Conservation (phyloP, 1,140 invertebrate genomes). For the Listronotus oregonensis region DNA sequence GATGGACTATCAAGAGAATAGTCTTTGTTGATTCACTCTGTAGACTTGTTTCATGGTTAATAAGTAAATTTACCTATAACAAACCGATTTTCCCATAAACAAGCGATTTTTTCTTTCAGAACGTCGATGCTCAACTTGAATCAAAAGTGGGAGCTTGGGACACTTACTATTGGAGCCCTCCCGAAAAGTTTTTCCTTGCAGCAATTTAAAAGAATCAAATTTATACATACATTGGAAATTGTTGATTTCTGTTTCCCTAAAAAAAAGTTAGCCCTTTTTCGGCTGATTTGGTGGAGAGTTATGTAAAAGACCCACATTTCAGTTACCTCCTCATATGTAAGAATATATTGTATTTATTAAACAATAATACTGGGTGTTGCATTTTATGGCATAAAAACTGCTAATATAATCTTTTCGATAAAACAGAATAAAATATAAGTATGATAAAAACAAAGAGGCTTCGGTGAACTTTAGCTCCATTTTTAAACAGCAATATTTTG, state of each 20-base stretch:
- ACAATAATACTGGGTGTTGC: not conserved
- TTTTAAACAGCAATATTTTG: too few species aligned
- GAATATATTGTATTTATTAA: conserved; percentile 50
- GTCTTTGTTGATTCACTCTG: too few species aligned
- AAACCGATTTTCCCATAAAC: too few species aligned
- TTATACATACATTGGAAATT: conserved; percentile 81
- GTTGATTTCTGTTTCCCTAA: conserved; percentile 76
- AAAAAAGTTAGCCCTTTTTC: conserved; percentile 79
- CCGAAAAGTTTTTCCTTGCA: conserved; percentile 76
- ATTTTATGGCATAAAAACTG: not conserved
- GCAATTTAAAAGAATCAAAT: conserved; percentile 77
- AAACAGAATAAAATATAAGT: too few species aligned
- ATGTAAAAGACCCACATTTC: conserved; percentile 80
- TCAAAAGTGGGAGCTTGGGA: conserved; percentile 73
- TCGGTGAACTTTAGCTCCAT: too few species aligned
- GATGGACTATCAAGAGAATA: too few species aligned
- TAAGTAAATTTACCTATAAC: too few species aligned
- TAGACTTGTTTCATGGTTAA: too few species aligned
- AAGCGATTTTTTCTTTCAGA: too few species aligned
- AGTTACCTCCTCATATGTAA: conserved; percentile 90
- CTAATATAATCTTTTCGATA: too few species aligned
- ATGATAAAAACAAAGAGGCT: too few species aligned
- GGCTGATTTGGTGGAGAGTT: conserved; percentile 74
- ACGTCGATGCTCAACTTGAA: conserved; percentile 57
- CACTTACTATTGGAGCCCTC: conserved; percentile 74